Conservation (phyloP, 2,888 invertebrate species). For the Drosophila subquinaria region DNA sequence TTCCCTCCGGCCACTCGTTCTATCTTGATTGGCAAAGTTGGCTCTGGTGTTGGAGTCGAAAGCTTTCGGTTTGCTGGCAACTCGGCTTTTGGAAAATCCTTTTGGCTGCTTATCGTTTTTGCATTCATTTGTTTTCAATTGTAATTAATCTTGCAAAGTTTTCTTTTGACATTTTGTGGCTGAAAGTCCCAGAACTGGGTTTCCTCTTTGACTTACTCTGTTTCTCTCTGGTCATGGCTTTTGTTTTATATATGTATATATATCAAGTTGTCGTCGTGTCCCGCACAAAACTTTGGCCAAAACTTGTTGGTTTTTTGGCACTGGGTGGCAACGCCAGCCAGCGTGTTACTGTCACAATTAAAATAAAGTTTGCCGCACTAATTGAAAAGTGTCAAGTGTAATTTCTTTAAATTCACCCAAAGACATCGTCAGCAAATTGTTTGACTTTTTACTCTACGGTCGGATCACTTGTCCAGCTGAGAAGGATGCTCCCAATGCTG, state of each 20-base stretch:
- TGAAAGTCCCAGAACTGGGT: conserved; percentile 37
- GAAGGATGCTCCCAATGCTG: not conserved
- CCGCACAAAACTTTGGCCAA: conserved; percentile 56
- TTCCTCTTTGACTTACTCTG: conserved; percentile 17
- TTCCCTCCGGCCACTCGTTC: conserved; percentile 45
- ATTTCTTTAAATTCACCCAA: conserved; percentile 71
- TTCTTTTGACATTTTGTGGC: conserved; percentile 79
- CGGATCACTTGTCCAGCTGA: conserved; percentile 48
- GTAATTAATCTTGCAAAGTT: conserved; percentile 82
- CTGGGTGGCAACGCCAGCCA: conserved; percentile 58
- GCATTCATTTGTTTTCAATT: conserved; percentile 83
- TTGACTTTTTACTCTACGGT: conserved; percentile 56
- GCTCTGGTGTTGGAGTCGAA: conserved; percentile 27
- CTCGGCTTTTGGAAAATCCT: conserved; percentile 60
- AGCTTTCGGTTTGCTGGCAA: conserved; percentile 29
- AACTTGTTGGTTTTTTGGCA: conserved; percentile 58
- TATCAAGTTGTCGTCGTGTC: conserved; percentile 51
- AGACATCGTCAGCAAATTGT: conserved; percentile 58
- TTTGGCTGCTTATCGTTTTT: conserved; percentile 82
- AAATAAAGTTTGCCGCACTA: conserved; percentile 78
- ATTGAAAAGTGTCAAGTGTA: conserved; percentile 81
- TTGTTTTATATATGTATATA: conserved; percentile 39
- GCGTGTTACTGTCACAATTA: conserved; percentile 83
- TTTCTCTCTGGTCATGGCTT: conserved; percentile 27
- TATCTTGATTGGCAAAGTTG: conserved; percentile 82